Percentiles rank a stretch among this genome's conserved stretches.
Evolutionary conservation across 2,797 vertebrate species (phyloP).

Genomic region (Clarias laeviceps): DNA sequence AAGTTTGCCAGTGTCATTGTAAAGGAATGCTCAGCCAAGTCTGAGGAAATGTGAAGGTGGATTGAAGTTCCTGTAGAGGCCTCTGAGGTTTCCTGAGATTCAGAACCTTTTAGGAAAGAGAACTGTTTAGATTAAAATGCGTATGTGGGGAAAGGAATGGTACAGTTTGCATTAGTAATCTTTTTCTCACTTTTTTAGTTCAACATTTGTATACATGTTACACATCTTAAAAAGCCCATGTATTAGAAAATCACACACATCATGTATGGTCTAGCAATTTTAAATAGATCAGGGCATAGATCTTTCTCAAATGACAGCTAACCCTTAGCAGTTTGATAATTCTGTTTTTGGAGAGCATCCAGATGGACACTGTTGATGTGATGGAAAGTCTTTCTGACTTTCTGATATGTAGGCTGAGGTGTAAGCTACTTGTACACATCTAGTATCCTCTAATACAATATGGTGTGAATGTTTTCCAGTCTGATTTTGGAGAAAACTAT

Average conservation of each 20-base stretch:
- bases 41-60: constrained; percentile 10
- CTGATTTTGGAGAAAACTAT: background rate
- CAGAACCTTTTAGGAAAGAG: background rate
- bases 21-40: constrained; percentile 17
- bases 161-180: background rate
- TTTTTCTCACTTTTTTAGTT: background rate
- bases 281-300: background rate
- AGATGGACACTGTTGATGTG: background rate
- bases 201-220: background rate
- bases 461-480: background rate
- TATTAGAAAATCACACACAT: background rate
- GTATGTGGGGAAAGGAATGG: background rate
- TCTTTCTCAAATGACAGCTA: background rate
- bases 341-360: background rate
- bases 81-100: background rate
- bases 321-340: background rate
- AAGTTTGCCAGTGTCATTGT: constrained; percentile 4
- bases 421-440: background rate
- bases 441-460: background rate
- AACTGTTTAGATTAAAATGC: background rate
- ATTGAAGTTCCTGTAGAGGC: constrained; percentile 7
- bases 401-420: background rate
- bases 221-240: background rate
- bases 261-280: background rate
- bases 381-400: background rate